phyloP scores from a whole-genome alignment of 1,140 invertebrate species.

The Papilio polyxenes region DNA sequence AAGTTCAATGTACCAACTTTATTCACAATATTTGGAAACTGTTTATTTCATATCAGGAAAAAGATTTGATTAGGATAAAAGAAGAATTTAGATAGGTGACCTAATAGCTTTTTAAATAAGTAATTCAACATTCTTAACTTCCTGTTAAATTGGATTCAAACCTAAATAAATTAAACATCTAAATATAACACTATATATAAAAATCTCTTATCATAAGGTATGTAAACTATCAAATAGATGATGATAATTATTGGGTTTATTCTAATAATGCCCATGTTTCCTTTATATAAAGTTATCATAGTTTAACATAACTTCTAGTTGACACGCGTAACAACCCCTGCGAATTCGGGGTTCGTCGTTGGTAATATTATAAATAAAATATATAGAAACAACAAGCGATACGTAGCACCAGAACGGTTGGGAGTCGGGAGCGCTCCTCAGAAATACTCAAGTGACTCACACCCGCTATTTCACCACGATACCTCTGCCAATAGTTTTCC shows the following conservation, averaged over 20 bases:
- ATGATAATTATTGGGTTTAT: not conserved
- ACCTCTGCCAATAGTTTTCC: constrained; percentile 76
- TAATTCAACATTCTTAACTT: too few species aligned
- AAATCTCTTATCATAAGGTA: too few species aligned
- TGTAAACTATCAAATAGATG: not conserved
- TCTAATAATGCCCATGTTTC: not conserved
- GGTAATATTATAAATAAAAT: constrained; percentile 29
- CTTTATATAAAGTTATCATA: not conserved
- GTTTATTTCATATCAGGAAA: not conserved
- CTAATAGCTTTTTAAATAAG: too few species aligned
- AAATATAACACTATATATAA: too few species aligned
- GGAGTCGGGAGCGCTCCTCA: constrained; percentile 54
- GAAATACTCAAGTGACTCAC: constrained; percentile 74
- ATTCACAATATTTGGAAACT: not conserved
- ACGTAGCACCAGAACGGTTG: constrained; percentile 27
- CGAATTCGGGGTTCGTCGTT: not conserved
- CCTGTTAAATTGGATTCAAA: too few species aligned
- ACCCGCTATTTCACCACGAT: constrained; percentile 70
- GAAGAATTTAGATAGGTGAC: too few species aligned
- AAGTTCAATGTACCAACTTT: constrained; percentile 22
- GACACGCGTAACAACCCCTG: not conserved
- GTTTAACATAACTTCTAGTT: not conserved
- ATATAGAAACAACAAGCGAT: constrained; percentile 28
- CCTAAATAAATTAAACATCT: too few species aligned
- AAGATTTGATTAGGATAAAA: not conserved